Evolutionary conservation across 2,113 vertebrate genomes (phyloP), one percentile per base, ranked within the genome.

Genomic region (Centropus bengalensis): DNA sequence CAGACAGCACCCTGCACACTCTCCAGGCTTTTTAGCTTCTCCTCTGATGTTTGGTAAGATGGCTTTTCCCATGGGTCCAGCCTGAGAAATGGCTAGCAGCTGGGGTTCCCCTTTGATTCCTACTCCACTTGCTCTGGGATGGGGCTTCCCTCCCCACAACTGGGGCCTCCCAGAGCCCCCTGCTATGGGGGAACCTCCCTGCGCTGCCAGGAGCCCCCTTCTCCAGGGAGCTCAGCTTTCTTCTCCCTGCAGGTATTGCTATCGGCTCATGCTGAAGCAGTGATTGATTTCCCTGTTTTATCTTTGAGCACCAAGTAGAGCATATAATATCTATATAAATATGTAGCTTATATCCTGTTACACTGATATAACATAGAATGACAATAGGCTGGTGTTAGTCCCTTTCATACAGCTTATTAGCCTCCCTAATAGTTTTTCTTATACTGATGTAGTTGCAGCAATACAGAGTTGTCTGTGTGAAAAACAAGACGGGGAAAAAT

Each of bases 1-100:
- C 69, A 26, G 32, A 7, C 58, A 62, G 16, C 3, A 1, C 38
- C 44, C 11, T 1, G 0, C 27, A n/a, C 2, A 3, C 15, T 30
- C 51, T 59, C 18, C 22, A 51, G 55, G 18, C 6, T 49, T 64
- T 84, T 42, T 59, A 33, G 23, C 7, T 28, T 60, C 33, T 60
- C 42, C 38, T 3, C 7, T n/a, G 28, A 45, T 40, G 38, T 68
- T 67, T 42, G 28, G 13, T 62, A 36, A 38, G 69, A 47, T n/a
- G 2, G 1, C 12, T 75, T 80, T 44, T 11, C 14, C 7, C 8
- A 0, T 2, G 33, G 54, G 18, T 45, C 33, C 60, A 56, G 28
- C 33, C 47, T 71, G 23, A 55, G 47, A 63, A 30, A 27, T 27
- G 15, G 20, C 32, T 47, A 55, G 44, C 27, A 60, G 44, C 14